phyloP scores from a whole-genome alignment of 2,113 vertebrate species.

The Asarcornis scutulata region DNA sequence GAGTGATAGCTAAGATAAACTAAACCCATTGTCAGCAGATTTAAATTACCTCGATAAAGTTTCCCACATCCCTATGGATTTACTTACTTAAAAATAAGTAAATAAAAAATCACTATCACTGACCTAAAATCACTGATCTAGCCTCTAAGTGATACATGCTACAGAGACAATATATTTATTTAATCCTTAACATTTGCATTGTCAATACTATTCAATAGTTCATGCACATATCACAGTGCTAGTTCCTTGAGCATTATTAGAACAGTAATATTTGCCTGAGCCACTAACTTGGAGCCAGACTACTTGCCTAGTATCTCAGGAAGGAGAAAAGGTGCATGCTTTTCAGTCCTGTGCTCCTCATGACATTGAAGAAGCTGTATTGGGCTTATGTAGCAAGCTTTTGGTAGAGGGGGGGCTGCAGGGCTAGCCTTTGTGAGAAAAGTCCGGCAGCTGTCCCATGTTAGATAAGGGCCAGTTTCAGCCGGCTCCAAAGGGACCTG shows the following conservation, averaged over 20 bases:
- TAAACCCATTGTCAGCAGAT: neutral
- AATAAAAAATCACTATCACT: neutral
- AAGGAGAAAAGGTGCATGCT: accelerated
- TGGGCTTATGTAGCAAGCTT: too few species aligned
- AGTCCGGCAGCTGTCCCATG: too few species aligned
- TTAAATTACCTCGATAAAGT: neutral
- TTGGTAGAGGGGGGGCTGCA: too few species aligned
- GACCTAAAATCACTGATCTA: neutral
- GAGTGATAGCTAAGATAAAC: neutral
- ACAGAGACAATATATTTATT: neutral
- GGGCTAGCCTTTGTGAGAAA: too few species aligned
- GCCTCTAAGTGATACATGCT: neutral
- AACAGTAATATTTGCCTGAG: neutral
- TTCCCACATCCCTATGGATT: neutral
- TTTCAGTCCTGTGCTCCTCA: neutral
- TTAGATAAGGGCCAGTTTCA: too few species aligned
- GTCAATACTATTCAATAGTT: neutral
- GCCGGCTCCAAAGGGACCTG: too few species aligned
- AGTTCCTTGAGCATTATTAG: neutral
- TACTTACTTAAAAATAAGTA: neutral
- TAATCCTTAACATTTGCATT: neutral
- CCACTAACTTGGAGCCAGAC: neutral
- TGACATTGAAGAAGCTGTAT: accelerated
- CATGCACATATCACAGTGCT: neutral
- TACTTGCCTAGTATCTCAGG: neutral